Conservation (phyloP, 2,888 invertebrate species). For the Acronicta aceris region DNA sequence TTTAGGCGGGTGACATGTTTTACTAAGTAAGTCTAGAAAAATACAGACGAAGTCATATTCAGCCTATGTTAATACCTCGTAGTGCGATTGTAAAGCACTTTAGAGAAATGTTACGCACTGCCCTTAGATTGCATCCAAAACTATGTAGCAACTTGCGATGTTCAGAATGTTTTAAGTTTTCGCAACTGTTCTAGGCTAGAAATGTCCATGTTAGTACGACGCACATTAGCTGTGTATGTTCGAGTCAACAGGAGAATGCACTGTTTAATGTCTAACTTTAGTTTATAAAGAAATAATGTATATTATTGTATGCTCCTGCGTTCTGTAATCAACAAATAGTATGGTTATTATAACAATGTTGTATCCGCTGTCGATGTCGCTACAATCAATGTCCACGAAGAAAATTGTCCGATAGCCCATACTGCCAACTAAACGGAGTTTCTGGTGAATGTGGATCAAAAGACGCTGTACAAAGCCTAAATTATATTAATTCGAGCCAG, state of each 20-base stretch:
- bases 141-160: constrained; percentile 52
- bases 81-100: constrained; percentile 69
- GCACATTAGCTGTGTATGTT: constrained; percentile 54
- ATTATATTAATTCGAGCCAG: no score
- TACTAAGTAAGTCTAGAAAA: constrained; percentile 5
- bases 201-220: constrained; percentile 36
- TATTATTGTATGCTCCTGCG: background rate
- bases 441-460: no score
- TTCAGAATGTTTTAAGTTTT: constrained; percentile 36
- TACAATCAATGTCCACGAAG: background rate
- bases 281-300: background rate
- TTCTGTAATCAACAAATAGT: background rate
- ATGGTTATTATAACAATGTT: background rate
- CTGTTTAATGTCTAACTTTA: constrained; percentile 19
- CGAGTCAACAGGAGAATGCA: constrained; percentile 34
- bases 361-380: background rate
- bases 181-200: constrained; percentile 40
- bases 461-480: no score
- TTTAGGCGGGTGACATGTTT: constrained; percentile 22
- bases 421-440: no score
- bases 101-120: constrained; percentile 69
- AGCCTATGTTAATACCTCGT: constrained; percentile 56
- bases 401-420: background rate
- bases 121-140: constrained; percentile 61
- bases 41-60: constrained; percentile 59